Base-by-base conservation (phyloP, 2,113 vertebrate genomes). In the Prunella fulvescens region DNA sequence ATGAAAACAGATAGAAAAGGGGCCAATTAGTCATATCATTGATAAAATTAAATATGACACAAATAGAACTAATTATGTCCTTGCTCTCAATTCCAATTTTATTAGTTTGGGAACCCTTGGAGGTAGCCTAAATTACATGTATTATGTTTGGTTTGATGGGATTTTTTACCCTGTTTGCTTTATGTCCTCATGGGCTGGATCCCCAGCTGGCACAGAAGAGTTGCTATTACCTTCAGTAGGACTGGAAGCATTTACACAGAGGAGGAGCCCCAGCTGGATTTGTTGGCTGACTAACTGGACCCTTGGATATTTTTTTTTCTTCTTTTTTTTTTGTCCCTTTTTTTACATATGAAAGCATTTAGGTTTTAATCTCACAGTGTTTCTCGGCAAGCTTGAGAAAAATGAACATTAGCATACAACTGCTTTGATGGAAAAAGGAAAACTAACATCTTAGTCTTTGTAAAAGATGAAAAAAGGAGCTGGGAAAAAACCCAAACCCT, bases 31-130 rank as follows among this genome's bases (percentile, higher is more conserved):
- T 82, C 47, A 70, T 71, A 85, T 51, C 31, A 78, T 23, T 88
- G 81, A 47, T 86, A 90, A 95, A 88, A 96, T 94, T 74, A 90
- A 92, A 81, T 86, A 90, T 81, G 72, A 90, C 51, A 83, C 54
- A 90, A 86, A 77, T 58, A 83, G 12, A 73, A 12, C 15, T 93
- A 93, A 94, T 94, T 93, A 88, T 58, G 31, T 90, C 39, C 39
- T 91, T 56, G 44, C 40, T 76, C 42, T 76, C 61, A 69, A 72
- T 81, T 95, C 64, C 74, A 35, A 60, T 90, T 90, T 93, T 94
- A 74, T 93, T 90, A 76, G 54, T 72, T 94, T 85, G 58, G 79
- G 62, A 91, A 65, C 50, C 86, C 62, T 91, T 82, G 51, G 81
- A 90, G 42, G 35, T 73, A 88, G 35, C n/a, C 51, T 80, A 90